Percentiles rank a stretch among this genome's conserved stretches.
Conservation (phyloP, 2,797 vertebrate genomes). For the Anolis apletophallus region DNA sequence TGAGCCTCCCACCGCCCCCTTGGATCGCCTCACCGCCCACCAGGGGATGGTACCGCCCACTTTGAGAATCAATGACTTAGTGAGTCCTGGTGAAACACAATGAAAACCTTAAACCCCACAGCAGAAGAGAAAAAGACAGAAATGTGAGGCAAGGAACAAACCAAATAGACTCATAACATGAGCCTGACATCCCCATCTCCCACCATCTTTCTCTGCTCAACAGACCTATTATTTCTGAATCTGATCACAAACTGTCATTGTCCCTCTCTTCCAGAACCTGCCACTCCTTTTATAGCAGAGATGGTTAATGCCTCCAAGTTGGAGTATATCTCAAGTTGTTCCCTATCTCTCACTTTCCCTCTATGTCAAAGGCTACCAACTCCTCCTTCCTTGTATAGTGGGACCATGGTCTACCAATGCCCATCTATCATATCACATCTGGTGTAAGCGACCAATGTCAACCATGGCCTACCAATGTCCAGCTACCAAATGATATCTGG, state of each 20-base stretch:
- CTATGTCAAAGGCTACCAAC: background rate
- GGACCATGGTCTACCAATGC: no score
- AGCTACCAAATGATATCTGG: background rate
- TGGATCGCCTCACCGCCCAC: no score
- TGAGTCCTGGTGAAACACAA: conserved; percentile 57
- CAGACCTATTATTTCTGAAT: background rate
- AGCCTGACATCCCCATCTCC: no score
- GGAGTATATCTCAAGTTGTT: background rate
- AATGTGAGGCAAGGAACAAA: conserved; percentile 24
- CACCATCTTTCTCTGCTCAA: background rate
- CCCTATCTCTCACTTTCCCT: background rate
- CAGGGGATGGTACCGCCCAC: no score
- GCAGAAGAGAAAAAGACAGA: conserved; percentile 37
- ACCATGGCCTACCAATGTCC: background rate
- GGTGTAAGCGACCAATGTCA: no score
- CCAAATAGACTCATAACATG: conserved; percentile 5
- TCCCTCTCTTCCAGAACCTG: background rate
- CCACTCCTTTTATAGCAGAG: background rate
- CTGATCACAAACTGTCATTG: background rate
- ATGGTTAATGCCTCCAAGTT: background rate
- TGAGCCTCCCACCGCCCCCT: no score
- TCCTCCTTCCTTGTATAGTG: background rate
- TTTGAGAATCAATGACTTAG: no score
- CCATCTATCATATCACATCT: background rate
- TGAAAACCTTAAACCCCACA: conserved; percentile 6